Base-by-base conservation (phyloP, 1,140 invertebrate species). In the Bicyclus anynana region DNA sequence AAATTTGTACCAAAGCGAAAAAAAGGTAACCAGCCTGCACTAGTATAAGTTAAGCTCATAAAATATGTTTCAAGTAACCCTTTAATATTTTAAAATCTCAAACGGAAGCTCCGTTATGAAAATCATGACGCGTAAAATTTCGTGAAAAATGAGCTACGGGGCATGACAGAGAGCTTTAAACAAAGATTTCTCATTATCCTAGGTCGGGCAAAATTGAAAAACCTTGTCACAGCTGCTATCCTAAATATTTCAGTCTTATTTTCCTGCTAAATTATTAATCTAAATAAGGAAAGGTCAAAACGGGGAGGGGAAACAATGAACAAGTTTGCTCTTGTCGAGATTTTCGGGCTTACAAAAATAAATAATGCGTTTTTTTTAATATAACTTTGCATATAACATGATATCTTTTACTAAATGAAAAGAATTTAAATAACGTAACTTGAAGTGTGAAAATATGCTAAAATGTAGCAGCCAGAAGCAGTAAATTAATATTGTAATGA, bases 171-270 rank as follows among this genome's bases (percentile, higher is more conserved):
- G 38, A 29, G 38, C 16, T 53, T 53, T 53, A 53, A 44, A 44
- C 40, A 53, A 27, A 53, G 40, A 53, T 53, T 53, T 53, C 40
- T 53, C 51, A 53, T 44, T 53, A 44, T 53, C 38, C 20, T 44
- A 53, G 51, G 21, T 53, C 21, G 38, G 23, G 26, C 14, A 23
- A 44, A 53, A 53, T 53, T 53, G 38, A 12, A 18, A 53, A 53
- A 53, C 38, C 38, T 29, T 46, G 44, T 47, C 44, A 27, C 44
- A 53, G 51, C 14, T 42, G 38, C 10, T 29, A 29, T 6, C 20
- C 23, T 12, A 29, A 53, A 44, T 44, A 44, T 44, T 53, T 53
- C 37, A 16, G 23, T 27, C 2, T 27, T 20, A 20, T 47, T 47
- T 27, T 47, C 12, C 2, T 47, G 16, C 13, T 38, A 17, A 2